These are phyloP conservation scores for Sardina pilchardus DNA, from an alignment of 2,113 vertebrate species.

Conservation along the genomic window DNA sequence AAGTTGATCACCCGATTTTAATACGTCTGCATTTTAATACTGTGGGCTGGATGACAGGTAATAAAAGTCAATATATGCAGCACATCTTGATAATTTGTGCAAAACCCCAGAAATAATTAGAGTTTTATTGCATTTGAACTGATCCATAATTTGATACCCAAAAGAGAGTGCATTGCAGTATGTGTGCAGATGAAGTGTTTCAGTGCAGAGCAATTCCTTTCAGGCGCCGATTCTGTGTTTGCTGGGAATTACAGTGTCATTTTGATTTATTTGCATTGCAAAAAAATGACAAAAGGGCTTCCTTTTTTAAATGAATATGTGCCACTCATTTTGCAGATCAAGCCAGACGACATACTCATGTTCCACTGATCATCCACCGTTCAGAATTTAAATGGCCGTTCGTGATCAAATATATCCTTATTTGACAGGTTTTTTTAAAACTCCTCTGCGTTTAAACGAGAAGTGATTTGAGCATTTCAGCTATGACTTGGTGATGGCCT, in stretches of 20 bases:
- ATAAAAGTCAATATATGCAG: neutral
- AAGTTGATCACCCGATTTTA: neutral
- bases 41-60: neutral
- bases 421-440: neutral
- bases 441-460: too few relatives aligned
- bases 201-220: neutral
- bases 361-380: neutral
- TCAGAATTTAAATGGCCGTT: neutral
- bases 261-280: conserved; percentile 5
- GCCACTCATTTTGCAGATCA: neutral
- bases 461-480: neutral
- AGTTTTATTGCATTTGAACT: conserved; percentile 10
- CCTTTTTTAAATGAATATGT: conserved; percentile 5
- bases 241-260: neutral
- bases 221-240: neutral
- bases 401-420: neutral
- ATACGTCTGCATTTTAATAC: conserved; percentile 1
- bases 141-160: conserved; percentile 14
- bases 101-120: conserved; percentile 16
- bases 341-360: neutral
- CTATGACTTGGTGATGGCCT: neutral
- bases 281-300: neutral
- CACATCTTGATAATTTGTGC: conserved; percentile 16
- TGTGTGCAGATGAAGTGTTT: neutral
- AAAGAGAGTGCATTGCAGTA: neutral